Base-by-base conservation (phyloP, 2,113 vertebrate genomes). In the Phylloscopus trochilus region DNA sequence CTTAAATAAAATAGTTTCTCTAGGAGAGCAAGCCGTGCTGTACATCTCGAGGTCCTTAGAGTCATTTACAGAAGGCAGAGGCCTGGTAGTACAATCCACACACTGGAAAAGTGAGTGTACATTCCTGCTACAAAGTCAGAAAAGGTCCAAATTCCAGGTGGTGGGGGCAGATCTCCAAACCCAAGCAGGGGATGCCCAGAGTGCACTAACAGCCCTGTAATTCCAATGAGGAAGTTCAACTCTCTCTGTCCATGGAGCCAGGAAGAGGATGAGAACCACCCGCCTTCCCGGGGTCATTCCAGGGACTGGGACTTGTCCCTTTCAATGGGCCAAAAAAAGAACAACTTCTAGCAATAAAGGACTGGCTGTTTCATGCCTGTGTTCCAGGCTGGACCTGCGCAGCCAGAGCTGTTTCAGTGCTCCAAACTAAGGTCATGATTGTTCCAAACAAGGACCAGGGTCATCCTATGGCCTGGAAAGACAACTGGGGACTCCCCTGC, bases 1-100 rank as follows among this genome's bases (percentile, higher is more conserved):
- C 97, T 96, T 95, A 96, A 97, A 98, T 96, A 97, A 98, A 98
- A 97, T 93, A 96, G 97, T 95, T 97, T 97, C 96, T 97, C 73
- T 96, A 96, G 96, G 96, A 96, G 96, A 97, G 92, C 94, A 82
- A 87, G 90, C 95, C 22, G 66, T 37, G 78, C 68, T 88, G 95
- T 91, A 84, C 90, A 84, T 62, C 87, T 92, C 92, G 77, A 82
- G 83, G 83, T 95, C 77, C 96, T 90, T 62, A 88, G 43, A 83
- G 62, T 73, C 44, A 78, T 62, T 85, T 66, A 85, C 79, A 46
- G 73, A 75, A 94, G 89, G 90, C 94, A 86, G 77, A 92, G 83
- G 77, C 91, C 86, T 24, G 67, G 47, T 39, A 46, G 85, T 26
- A 66, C 90, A 83, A 47, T 87, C 83, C 94, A 52, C 81, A 51